Evolutionary conservation across 2,888 invertebrate species (phyloP).

Genomic region (Tetragonula carbonaria): DNA sequence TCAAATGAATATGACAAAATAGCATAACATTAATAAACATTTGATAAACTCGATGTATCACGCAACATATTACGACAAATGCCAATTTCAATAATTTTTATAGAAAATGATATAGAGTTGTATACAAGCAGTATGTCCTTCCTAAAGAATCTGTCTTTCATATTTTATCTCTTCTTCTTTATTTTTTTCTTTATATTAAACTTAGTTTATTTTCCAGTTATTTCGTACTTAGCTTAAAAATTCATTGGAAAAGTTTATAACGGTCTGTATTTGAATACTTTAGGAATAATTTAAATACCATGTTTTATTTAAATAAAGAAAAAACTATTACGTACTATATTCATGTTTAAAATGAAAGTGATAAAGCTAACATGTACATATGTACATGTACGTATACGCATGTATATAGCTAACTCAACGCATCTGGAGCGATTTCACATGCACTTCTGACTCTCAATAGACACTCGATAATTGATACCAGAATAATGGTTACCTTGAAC

Average conservation of each 20-base stretch:
- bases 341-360: too few relatives aligned
- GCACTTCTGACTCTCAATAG: conserved; percentile 31
- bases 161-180: neutral
- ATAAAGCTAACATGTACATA: too few relatives aligned
- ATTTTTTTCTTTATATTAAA: neutral
- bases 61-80: neutral
- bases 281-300: too few relatives aligned
- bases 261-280: neutral
- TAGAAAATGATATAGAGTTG: neutral
- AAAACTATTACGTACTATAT: too few relatives aligned
- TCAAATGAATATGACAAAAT: neutral
- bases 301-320: too few relatives aligned
- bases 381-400: too few relatives aligned
- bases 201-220: too few relatives aligned
- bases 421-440: conserved; percentile 34
- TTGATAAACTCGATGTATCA: neutral
- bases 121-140: neutral
- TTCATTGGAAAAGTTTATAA: neutral
- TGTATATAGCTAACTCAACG: neutral
- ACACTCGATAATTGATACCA: conserved; percentile 53
- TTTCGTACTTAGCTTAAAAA: neutral
- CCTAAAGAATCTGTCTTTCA: neutral
- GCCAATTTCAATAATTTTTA: neutral
- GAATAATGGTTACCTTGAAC: conserved; percentile 22
- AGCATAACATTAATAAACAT: neutral